Evolutionary conservation across 2,888 invertebrate species (phyloP).

Genomic region (Troilus luridus): DNA sequence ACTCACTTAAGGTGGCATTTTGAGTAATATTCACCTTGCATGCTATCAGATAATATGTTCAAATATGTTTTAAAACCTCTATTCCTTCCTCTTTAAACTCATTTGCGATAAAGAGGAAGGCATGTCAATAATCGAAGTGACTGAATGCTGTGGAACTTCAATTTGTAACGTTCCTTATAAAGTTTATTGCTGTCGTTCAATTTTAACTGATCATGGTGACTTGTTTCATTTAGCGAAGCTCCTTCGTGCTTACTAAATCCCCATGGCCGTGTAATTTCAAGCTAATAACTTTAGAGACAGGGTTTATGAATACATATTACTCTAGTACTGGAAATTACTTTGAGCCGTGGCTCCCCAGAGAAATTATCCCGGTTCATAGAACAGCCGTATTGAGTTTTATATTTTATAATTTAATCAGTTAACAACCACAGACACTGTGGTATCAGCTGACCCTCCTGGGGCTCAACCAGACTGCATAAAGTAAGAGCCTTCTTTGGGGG

Average conservation of each 20-base stretch:
- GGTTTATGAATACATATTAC: conserved; percentile 37
- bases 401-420: not conserved
- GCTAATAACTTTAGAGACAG: not conserved
- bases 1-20: too few species aligned
- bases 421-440: too few species aligned
- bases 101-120: too few species aligned
- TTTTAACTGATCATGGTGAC: not conserved
- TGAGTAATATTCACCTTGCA: too few species aligned
- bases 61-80: too few species aligned
- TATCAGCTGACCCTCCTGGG: too few species aligned
- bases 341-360: not conserved
- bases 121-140: not conserved
- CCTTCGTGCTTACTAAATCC: not conserved
- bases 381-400: not conserved
- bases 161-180: not conserved
- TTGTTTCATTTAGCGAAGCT: conserved; percentile 13
- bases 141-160: not conserved
- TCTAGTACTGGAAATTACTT: not conserved
- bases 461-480: too few species aligned
- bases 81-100: too few species aligned
- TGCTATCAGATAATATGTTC: too few species aligned
- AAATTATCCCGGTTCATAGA: not conserved
- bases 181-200: not conserved
- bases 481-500: too few species aligned
- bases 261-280: not conserved